Percentiles rank a stretch among this genome's conserved stretches.
phyloP scores from a whole-genome alignment of 2,113 vertebrate species.

The Perca schrenkii region DNA sequence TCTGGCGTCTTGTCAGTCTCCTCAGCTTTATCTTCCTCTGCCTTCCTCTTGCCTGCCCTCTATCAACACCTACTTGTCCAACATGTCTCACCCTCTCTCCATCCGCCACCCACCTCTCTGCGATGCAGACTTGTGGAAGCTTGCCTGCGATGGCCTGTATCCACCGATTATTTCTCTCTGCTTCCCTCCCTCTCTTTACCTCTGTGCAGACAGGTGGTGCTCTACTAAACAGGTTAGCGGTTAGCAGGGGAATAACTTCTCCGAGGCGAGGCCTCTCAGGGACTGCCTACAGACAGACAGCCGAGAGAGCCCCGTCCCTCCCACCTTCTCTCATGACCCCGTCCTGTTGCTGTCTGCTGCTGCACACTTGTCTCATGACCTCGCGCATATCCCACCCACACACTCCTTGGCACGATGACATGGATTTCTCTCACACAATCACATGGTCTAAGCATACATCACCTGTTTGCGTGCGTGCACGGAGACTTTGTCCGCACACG shows the following conservation, averaged over 20 bases:
- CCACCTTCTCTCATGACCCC: conserved; percentile 34
- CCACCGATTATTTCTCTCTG: not conserved
- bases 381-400: conserved; percentile 26
- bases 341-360: conserved; percentile 27
- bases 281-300: conserved; percentile 32
- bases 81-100: conserved; percentile 22
- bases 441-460: not conserved
- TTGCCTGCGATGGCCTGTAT: conserved; percentile 70
- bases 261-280: conserved; percentile 32
- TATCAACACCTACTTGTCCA: conserved; percentile 29
- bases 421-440: conserved; percentile 12
- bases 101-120: conserved; percentile 36
- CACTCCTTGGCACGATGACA: conserved; percentile 22
- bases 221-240: conserved; percentile 51
- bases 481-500: conserved; percentile 3
- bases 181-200: conserved; percentile 20
- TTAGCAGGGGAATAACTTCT: conserved; percentile 31
- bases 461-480: not conserved
- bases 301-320: not conserved
- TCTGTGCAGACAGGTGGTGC: conserved; percentile 48
- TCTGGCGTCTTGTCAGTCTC: not conserved
- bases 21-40: conserved; percentile 5
- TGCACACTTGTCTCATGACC: conserved; percentile 23
- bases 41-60: conserved; percentile 25
- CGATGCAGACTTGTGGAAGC: conserved; percentile 63